Percentiles rank a stretch among this genome's conserved stretches.
Conservation (phyloP, 2,888 invertebrate species). For the Dendrolimus pini region DNA sequence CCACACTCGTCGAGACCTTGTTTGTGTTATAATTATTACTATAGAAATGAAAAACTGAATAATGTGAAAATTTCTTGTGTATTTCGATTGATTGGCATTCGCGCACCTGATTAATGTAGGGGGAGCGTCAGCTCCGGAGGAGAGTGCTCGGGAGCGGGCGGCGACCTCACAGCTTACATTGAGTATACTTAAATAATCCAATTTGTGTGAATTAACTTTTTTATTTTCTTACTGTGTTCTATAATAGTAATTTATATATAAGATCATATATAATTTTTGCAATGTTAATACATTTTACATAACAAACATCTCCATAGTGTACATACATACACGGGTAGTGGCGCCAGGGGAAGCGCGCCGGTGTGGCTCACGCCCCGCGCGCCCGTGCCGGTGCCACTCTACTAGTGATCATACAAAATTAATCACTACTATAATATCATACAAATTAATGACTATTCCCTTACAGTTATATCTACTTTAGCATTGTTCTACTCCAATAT, state of each 20-base stretch:
- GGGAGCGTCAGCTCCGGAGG: conserved; percentile 38
- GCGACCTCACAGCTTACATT: conserved; percentile 50
- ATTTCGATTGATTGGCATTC: conserved; percentile 61
- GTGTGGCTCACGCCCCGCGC: conserved; percentile 10
- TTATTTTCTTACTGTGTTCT: conserved; percentile 75
- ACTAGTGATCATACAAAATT: conserved; percentile 70
- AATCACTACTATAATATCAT: conserved; percentile 76
- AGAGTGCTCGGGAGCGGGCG: conserved; percentile 29
- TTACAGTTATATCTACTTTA: conserved; percentile 73
- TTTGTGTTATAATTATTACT: conserved; percentile 3
- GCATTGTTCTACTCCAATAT: conserved; percentile 73
- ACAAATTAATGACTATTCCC: conserved; percentile 77
- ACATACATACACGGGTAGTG: conserved; percentile 60
- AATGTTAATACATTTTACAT: conserved; percentile 76
- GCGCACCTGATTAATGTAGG: conserved; percentile 49
- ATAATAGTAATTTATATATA: conserved; percentile 76
- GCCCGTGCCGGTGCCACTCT: conserved; percentile 31
- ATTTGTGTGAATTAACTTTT: conserved; percentile 73
- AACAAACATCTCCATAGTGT: conserved; percentile 73
- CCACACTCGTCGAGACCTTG: conserved; percentile 8
- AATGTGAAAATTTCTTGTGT: conserved; percentile 66
- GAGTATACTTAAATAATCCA: conserved; percentile 65
- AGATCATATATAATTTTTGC: conserved; percentile 76
- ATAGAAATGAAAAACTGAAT: conserved; percentile 59
- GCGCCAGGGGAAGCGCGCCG: conserved; percentile 20